These are phyloP conservation scores for Anhinga anhinga DNA, from an alignment of 2,113 vertebrate genomes.

Conservation along the genomic window DNA sequence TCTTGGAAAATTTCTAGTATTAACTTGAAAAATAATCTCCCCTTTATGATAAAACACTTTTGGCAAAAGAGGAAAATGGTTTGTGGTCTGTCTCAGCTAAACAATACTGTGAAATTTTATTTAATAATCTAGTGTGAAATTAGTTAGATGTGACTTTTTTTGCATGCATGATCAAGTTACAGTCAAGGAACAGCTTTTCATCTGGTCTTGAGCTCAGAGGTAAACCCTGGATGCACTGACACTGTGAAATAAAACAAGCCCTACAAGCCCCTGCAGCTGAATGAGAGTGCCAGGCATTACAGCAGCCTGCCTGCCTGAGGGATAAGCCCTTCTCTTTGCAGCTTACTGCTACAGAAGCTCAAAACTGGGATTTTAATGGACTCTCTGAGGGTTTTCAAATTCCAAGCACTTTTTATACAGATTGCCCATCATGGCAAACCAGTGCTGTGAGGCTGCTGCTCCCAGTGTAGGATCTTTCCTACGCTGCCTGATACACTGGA, in stretches of 20 bases:
- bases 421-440: not conserved
- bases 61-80: not conserved
- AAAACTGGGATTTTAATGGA: not conserved
- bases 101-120: not conserved
- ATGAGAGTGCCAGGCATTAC: not conserved
- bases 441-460: not conserved
- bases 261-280: not conserved
- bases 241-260: not conserved
- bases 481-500: not conserved
- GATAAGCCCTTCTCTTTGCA: not conserved
- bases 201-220: not conserved
- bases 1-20: not conserved
- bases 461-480: not conserved
- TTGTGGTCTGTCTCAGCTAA: not conserved
- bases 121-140: not conserved
- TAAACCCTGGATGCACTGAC: no score
- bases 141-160: not conserved
- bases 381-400: not conserved
- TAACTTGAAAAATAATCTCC: not conserved
- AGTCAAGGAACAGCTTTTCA: not conserved
- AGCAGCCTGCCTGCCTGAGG: not conserved
- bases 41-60: not conserved
- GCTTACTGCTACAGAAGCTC: not conserved
- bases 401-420: not conserved
- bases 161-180: not conserved